A percentile compares a stretch with the other conserved stretches of the same genome.
Evolutionary conservation across 2,888 invertebrate genomes (phyloP).

Genomic region (Xanthorhoe designata): DNA sequence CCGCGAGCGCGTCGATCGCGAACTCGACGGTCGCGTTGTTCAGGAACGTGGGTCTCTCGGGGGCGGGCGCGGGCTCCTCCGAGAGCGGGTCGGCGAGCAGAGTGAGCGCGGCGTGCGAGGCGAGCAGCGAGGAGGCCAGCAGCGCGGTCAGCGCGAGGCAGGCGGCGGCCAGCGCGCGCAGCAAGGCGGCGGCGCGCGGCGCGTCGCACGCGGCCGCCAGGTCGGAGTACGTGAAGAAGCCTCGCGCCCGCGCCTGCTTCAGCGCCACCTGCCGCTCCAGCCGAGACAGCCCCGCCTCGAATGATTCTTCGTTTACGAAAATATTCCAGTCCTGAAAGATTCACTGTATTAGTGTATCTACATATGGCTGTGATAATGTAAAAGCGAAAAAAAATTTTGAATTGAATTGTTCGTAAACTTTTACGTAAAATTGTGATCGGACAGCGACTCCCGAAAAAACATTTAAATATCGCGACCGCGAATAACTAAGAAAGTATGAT

Average conservation of each 20-base stretch:
- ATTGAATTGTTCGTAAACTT: too few relatives aligned
- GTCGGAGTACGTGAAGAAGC: conserved; percentile 94
- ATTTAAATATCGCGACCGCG: too few relatives aligned
- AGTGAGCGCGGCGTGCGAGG: conserved; percentile 46
- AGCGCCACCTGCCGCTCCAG: conserved; percentile 91
- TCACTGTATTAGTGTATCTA: neutral
- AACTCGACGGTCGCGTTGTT: conserved; percentile 50
- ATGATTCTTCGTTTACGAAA: conserved; percentile 90
- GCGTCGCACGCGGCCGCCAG: conserved; percentile 84
- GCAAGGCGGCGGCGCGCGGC: conserved; percentile 65
- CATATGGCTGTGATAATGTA: too few relatives aligned
- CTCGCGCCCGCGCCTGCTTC: conserved; percentile 89
- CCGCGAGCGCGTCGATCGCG: conserved; percentile 30
- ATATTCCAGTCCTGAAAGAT: conserved; percentile 92
- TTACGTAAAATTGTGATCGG: too few relatives aligned
- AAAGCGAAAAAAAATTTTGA: too few relatives aligned
- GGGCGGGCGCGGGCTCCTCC: conserved; percentile 23
- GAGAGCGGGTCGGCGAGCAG: conserved; percentile 30
- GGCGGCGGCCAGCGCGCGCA: conserved; percentile 44
- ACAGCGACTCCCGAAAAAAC: too few relatives aligned
- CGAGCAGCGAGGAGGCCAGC: conserved; percentile 47
- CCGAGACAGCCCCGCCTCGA: conserved; percentile 89
- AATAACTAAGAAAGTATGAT: neutral
- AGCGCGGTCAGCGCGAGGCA: conserved; percentile 52
- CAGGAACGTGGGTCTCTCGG: conserved; percentile 21